phyloP scores from a whole-genome alignment of 2,113 vertebrate species.

The Gasterosteus aculeatus region DNA sequence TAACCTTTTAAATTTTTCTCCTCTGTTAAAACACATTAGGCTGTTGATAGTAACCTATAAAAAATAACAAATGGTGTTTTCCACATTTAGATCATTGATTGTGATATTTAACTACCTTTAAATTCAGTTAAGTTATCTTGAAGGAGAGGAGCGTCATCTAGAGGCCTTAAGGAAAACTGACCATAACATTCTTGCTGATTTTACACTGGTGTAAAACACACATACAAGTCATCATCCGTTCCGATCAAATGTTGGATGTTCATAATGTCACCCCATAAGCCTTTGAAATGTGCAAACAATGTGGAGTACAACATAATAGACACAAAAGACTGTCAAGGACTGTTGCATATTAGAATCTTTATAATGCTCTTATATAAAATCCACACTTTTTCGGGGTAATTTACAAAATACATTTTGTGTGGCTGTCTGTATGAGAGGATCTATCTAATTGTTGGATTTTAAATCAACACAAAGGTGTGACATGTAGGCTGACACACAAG shows the following conservation, averaged over 20 bases:
- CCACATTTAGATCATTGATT: not conserved
- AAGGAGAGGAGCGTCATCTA: slow-evolving; percentile 12
- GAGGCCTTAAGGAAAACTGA: slow-evolving; percentile 3
- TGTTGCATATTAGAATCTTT: not conserved
- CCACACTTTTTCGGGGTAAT: not conserved
- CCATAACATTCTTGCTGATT: too few species aligned
- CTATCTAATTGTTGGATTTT: not conserved
- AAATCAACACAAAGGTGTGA: not conserved
- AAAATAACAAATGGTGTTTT: not conserved
- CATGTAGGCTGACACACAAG: not conserved
- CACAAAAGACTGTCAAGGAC: not conserved
- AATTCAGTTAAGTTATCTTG: not conserved
- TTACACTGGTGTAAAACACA: too few species aligned
- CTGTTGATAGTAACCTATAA: not conserved
- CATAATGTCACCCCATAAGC: not conserved
- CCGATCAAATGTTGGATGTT: not conserved
- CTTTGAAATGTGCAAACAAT: not conserved
- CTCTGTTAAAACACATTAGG: not conserved
- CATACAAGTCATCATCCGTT: too few species aligned
- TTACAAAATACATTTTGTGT: not conserved
- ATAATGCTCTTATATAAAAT: not conserved
- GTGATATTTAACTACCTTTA: not conserved
- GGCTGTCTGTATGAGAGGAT: not conserved
- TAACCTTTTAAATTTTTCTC: not conserved
- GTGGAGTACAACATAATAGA: not conserved